A percentile compares a stretch with the other conserved stretches of the same genome.
These are phyloP conservation scores for Ascidia mentula DNA, from an alignment of 23 tunicate species.

Conservation along the genomic window DNA sequence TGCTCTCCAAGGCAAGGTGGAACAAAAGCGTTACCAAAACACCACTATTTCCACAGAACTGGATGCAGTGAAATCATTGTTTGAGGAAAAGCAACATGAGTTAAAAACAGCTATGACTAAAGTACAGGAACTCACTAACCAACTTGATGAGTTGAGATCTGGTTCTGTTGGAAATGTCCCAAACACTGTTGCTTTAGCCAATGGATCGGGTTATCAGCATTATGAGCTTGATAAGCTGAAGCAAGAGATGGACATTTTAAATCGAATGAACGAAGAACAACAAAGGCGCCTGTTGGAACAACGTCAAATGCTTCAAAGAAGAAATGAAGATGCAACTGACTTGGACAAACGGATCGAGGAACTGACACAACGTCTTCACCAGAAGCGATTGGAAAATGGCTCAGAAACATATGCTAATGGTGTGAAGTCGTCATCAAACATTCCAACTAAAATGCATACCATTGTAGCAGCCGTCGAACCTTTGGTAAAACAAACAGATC, in stretches of 20 bases:
- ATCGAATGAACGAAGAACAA: slow-evolving; percentile 85
- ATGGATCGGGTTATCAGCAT: slow-evolving; percentile 10
- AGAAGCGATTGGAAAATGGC: slow-evolving; percentile 37
- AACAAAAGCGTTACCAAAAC: slow-evolving; percentile 71
- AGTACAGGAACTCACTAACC: slow-evolving; percentile 74
- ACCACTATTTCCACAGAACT: slow-evolving; percentile 81
- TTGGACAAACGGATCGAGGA: slow-evolving; percentile 87
- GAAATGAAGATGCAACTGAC: slow-evolving; percentile 83
- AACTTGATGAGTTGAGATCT: slow-evolving; percentile 58
- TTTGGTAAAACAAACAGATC: slow-evolving; percentile 47
- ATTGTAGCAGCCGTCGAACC: slow-evolving; percentile 95
- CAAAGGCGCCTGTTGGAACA: slow-evolving; percentile 69
- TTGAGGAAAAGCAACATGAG: slow-evolving; percentile 89
- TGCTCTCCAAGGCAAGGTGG: slow-evolving; percentile 80
- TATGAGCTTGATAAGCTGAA: slow-evolving; percentile 61
- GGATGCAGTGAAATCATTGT: slow-evolving; percentile 86
- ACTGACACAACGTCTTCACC: slow-evolving; percentile 58
- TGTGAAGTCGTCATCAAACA: slow-evolving; percentile 8
- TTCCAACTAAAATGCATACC: slow-evolving; percentile 70
- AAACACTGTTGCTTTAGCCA: not conserved
- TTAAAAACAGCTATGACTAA: slow-evolving; percentile 53
- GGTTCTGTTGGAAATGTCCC: slow-evolving; percentile 1
- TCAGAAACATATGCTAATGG: not conserved
- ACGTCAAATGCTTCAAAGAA: slow-evolving; percentile 44
- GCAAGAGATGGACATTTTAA: slow-evolving; percentile 57